phyloP scores from a whole-genome alignment of 37 sponge, comb jelly and placozoan genomes.

The Aplysina aerophoba region DNA sequence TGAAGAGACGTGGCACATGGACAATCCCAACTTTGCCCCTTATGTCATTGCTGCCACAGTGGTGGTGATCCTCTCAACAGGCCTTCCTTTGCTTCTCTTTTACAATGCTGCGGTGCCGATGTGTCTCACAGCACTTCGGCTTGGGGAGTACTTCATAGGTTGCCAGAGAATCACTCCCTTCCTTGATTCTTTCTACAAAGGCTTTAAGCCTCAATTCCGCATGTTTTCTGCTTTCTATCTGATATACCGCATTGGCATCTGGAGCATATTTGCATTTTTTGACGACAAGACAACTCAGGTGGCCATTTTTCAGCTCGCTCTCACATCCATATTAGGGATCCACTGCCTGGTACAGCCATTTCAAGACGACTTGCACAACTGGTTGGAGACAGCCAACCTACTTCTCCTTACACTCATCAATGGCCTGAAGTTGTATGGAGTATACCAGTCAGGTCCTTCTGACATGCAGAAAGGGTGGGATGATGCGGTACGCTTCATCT shows the following conservation, averaged over 20 bases:
- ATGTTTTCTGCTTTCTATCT: constrained; percentile 13
- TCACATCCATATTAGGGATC: neutral
- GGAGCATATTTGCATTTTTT: neutral
- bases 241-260: neutral
- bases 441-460: neutral
- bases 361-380: neutral
- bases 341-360: constrained; percentile 31
- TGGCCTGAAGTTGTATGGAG: neutral
- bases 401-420: constrained; percentile 21
- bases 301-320: neutral
- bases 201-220: neutral
- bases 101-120: constrained; percentile 2
- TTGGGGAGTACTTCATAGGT: neutral
- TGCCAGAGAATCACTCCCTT: neutral
- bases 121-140: neutral
- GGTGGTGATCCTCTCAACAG: neutral
- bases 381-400: constrained; percentile 12
- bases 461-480: neutral
- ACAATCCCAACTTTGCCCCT: neutral
- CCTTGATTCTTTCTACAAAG: constrained; percentile 28
- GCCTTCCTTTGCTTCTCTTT: neutral
- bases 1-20: neutral
- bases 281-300: too few species aligned
- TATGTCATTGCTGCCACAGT: neutral
- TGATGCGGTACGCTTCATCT: neutral